These are phyloP conservation scores for Plebejus melissa DNA, from an alignment of 2,888 invertebrate species.

Conservation along the genomic window DNA sequence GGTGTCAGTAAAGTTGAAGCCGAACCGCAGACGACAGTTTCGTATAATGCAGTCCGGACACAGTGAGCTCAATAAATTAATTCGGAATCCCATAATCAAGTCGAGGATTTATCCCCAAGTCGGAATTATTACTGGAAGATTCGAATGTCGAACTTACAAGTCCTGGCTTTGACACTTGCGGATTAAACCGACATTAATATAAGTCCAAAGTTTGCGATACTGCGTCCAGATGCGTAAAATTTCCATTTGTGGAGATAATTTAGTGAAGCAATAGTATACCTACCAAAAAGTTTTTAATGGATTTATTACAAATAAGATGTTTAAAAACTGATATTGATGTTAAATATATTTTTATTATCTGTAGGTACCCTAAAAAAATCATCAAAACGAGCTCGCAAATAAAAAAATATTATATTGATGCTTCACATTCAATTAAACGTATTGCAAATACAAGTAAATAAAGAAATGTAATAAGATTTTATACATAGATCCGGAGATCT, in stretches of 20 bases:
- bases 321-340: background rate
- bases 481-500: background rate
- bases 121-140: slow-evolving; percentile 49
- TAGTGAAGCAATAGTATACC: background rate
- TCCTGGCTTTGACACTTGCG: slow-evolving; percentile 44
- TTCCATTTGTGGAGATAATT: slow-evolving; percentile 13
- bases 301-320: background rate
- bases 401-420: background rate
- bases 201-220: slow-evolving; percentile 32
- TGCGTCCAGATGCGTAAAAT: slow-evolving; percentile 29
- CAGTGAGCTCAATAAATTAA: slow-evolving; percentile 54
- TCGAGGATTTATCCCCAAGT: slow-evolving; percentile 54
- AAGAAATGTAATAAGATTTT: background rate
- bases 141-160: slow-evolving; percentile 45
- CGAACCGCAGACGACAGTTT: background rate
- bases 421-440: background rate
- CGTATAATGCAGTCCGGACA: slow-evolving; percentile 40
- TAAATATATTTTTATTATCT: background rate
- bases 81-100: slow-evolving; percentile 56
- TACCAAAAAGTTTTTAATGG: background rate
- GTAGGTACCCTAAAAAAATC: background rate
- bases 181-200: slow-evolving; percentile 49
- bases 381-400: too few species aligned
- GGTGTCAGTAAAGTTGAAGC: background rate
- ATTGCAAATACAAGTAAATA: background rate